These are phyloP conservation scores for Pelosia muscerda DNA, from an alignment of 2,888 invertebrate species.

Conservation along the genomic window DNA sequence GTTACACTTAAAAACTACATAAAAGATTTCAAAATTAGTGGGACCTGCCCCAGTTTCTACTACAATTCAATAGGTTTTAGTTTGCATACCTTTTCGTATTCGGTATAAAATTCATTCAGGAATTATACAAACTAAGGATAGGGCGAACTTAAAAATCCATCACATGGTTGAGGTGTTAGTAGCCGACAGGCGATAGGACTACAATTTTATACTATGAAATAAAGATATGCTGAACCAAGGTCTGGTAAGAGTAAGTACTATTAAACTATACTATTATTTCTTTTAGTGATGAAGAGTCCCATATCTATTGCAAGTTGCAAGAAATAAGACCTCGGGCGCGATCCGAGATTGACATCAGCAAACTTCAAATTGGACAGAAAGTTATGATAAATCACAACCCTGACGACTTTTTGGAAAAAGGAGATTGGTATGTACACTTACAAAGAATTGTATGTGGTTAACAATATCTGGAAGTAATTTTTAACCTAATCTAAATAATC, in stretches of 20 bases:
- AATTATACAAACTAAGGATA: neutral
- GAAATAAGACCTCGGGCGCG: constrained; percentile 90
- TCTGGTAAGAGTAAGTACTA: neutral
- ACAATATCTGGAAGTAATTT: too few species aligned
- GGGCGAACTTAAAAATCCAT: neutral
- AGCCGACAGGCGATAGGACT: neutral
- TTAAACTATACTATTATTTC: neutral
- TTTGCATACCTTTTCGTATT: neutral
- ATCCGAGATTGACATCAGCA: constrained; percentile 78
- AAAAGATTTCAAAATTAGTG: too few species aligned
- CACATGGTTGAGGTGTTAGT: too few species aligned
- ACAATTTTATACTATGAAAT: neutral
- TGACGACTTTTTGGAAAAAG: constrained; percentile 89
- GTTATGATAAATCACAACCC: constrained; percentile 92
- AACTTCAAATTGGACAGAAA: constrained; percentile 87
- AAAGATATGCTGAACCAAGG: neutral
- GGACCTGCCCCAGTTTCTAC: too few species aligned
- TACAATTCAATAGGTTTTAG: too few species aligned
- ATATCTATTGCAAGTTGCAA: constrained; percentile 74
- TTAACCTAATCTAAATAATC: too few species aligned
- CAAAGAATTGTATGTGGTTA: too few species aligned
- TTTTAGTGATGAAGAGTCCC: constrained; percentile 73
- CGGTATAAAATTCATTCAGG: neutral
- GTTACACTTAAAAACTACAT: neutral
- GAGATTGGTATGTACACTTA: constrained; percentile 88